Percentiles rank a stretch among this genome's conserved stretches.
Conservation (phyloP, 1,140 invertebrate species). For the Drosophila mojavensis region DNA sequence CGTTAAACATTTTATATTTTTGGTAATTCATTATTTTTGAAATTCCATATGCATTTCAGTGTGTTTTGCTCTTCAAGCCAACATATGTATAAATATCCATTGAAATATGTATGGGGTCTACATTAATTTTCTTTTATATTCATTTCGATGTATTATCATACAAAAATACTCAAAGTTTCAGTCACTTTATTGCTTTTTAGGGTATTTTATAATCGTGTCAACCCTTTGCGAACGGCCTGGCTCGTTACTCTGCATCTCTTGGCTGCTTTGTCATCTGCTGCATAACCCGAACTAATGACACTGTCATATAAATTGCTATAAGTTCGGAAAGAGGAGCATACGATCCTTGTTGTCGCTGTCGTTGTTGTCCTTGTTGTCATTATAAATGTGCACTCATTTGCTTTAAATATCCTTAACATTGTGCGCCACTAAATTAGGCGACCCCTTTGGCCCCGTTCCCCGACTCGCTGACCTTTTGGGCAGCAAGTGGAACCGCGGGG, state of each 20-base stretch:
- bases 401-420: conserved; percentile 77
- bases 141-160: too few relatives aligned
- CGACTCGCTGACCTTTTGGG: conserved; percentile 69
- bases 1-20: too few relatives aligned
- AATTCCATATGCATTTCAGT: too few relatives aligned
- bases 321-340: conserved; percentile 26
- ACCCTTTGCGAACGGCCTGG: background rate
- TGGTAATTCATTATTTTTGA: too few relatives aligned
- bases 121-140: too few relatives aligned
- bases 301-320: conserved; percentile 57
- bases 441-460: conserved; percentile 50
- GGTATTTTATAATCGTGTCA: conserved; percentile 14
- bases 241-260: background rate
- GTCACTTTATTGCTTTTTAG: background rate
- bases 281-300: conserved; percentile 50
- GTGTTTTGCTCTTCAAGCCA: too few relatives aligned
- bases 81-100: too few relatives aligned
- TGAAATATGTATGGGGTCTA: too few relatives aligned
- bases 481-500: conserved; percentile 73
- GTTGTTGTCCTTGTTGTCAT: conserved; percentile 70
- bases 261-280: conserved; percentile 28
- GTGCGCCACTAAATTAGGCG: conserved; percentile 74
- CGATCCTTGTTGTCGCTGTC: conserved; percentile 33
- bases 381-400: conserved; percentile 81
- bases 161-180: background rate